Percentiles rank a stretch among this genome's conserved stretches.
phyloP scores from a whole-genome alignment of 2,797 vertebrate genomes.

The Gila robusta region DNA sequence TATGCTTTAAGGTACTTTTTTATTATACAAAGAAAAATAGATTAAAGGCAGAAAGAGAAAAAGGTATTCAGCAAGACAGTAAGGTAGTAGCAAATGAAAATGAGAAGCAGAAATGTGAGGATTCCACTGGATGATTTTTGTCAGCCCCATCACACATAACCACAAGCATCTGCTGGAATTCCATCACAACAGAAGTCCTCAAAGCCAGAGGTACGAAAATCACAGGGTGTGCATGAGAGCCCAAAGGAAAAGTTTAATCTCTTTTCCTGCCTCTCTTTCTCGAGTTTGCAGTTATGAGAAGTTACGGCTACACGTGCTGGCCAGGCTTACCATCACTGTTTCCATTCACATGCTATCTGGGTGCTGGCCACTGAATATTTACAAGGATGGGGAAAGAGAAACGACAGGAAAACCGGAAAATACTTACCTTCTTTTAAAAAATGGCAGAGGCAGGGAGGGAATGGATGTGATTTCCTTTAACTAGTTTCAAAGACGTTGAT shows the following conservation, averaged over 20 bases:
- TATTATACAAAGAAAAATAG: not conserved
- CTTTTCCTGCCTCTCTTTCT: conserved; percentile 43
- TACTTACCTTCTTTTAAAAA: conserved; percentile 45
- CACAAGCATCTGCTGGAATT: conserved; percentile 50
- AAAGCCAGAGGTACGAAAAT: conserved; percentile 55
- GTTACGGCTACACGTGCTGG: conserved; percentile 24
- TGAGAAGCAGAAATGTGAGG: conserved; percentile 1
- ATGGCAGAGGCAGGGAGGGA: not conserved
- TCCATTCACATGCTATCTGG: conserved; percentile 52
- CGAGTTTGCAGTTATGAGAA: conserved; percentile 27
- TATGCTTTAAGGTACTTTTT: not conserved
- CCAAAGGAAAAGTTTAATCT: conserved; percentile 39
- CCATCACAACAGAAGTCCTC: conserved; percentile 47
- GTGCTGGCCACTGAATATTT: conserved; percentile 48
- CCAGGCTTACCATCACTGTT: conserved; percentile 53
- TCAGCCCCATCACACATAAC: conserved; percentile 31
- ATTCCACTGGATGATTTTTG: conserved; percentile 32
- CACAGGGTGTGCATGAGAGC: conserved; percentile 50
- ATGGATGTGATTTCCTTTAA: conserved; percentile 1
- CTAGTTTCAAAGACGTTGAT: conserved; percentile 19
- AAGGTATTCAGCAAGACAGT: not conserved
- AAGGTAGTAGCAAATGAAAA: not conserved
- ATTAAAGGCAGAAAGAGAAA: not conserved
- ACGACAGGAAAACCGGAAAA: conserved; percentile 42
- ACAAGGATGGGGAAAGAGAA: conserved; percentile 32